Evolutionary conservation across 2,113 vertebrate genomes (phyloP).

Genomic region (Lanius collurio): DNA sequence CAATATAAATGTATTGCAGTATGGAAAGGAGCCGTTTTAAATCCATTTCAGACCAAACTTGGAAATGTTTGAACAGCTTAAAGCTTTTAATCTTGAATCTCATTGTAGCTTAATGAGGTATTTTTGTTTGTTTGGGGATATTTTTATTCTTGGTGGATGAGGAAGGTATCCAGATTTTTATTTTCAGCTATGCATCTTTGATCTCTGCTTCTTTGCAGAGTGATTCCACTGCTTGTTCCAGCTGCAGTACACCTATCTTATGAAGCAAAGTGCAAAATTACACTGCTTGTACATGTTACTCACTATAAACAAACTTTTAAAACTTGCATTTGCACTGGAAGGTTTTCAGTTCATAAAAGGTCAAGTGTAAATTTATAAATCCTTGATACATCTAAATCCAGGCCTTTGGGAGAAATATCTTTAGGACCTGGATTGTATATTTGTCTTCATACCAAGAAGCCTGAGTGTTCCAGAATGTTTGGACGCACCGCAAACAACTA

Average conservation of each 20-base stretch:
- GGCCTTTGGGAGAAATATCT: constrained; percentile 19
- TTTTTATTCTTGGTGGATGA: background rate
- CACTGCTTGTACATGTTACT: background rate
- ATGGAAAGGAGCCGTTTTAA: background rate
- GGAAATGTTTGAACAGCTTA: background rate
- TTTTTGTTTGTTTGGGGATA: constrained; percentile 3
- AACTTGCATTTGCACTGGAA: background rate
- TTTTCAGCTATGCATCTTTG: background rate
- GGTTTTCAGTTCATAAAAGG: background rate
- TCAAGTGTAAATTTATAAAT: background rate
- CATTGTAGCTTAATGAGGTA: background rate
- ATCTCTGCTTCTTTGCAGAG: background rate
- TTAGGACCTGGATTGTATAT: constrained; percentile 38
- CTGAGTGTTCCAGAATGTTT: constrained; percentile 53
- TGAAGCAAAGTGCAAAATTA: background rate
- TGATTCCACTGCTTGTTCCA: background rate
- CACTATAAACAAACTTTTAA: background rate
- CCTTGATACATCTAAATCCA: background rate
- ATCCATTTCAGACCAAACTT: constrained; percentile 21
- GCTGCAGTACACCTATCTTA: background rate
- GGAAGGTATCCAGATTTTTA: constrained; percentile 1
- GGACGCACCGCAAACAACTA: constrained; percentile 54
- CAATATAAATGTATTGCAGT: background rate
- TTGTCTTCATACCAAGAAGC: constrained; percentile 47
- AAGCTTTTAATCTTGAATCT: constrained; percentile 9